These are phyloP conservation scores for Psococerastis gibbosa DNA, from an alignment of 2,888 invertebrate genomes.

Conservation along the genomic window DNA sequence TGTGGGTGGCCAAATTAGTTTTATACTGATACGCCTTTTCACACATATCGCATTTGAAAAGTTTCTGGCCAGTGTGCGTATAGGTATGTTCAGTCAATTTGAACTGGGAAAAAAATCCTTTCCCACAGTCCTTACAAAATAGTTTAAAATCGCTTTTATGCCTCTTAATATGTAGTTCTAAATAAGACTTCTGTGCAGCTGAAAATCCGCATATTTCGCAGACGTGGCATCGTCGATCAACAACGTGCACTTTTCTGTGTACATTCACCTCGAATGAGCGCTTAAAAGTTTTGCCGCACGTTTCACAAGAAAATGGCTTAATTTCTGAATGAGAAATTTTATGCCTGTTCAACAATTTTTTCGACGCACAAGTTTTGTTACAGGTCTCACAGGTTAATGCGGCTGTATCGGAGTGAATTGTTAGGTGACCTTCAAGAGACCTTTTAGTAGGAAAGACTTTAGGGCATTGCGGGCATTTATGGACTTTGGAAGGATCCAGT, in stretches of 20 bases:
- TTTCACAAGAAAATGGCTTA: slow-evolving; percentile 20
- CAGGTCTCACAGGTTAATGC: slow-evolving; percentile 30
- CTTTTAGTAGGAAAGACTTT: slow-evolving; percentile 13
- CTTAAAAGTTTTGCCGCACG: slow-evolving; percentile 18
- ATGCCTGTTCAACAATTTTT: slow-evolving; percentile 25
- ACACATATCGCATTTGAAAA: slow-evolving; percentile 23
- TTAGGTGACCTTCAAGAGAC: slow-evolving; percentile 13
- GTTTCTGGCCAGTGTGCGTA: slow-evolving; percentile 23
- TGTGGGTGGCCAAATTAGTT: slow-evolving; percentile 24
- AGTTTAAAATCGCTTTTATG: slow-evolving; percentile 33
- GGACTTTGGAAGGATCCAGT: slow-evolving; percentile 6
- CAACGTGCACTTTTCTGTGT: slow-evolving; percentile 19
- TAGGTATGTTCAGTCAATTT: slow-evolving; percentile 36
- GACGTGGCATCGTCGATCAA: slow-evolving; percentile 13
- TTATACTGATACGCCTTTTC: slow-evolving; percentile 25
- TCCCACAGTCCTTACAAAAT: slow-evolving; percentile 23
- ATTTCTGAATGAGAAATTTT: slow-evolving; percentile 29
- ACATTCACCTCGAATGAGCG: slow-evolving; percentile 15
- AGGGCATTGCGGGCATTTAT: slow-evolving; percentile 12
- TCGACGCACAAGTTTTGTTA: slow-evolving; percentile 24
- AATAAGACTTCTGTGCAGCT: slow-evolving; percentile 19
- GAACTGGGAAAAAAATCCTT: slow-evolving; percentile 23
- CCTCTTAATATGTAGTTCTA: slow-evolving; percentile 36
- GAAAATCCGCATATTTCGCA: slow-evolving; percentile 27
- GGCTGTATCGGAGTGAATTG: slow-evolving; percentile 15